Percentiles rank a stretch among this genome's conserved stretches.
Evolutionary conservation across 2,797 vertebrate species (phyloP).

Genomic region (Myiothlypis chrysogaster): DNA sequence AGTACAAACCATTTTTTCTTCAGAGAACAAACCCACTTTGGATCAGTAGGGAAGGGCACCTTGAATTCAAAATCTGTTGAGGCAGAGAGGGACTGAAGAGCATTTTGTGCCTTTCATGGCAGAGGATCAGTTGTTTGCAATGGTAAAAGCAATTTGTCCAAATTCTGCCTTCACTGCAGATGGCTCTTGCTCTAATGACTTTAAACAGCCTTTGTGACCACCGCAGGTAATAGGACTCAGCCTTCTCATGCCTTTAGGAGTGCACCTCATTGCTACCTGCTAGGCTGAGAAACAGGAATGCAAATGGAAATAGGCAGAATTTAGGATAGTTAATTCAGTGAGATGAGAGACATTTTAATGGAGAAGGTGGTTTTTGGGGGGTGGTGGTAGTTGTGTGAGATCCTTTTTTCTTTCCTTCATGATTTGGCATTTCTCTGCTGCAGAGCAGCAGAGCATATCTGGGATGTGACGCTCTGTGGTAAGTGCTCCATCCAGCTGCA

Average conservation of each 20-base stretch:
- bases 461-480: neutral
- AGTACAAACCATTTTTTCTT: neutral
- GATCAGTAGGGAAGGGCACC: neutral
- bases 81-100: neutral
- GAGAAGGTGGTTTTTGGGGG: neutral
- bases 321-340: neutral
- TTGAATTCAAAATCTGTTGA: neutral
- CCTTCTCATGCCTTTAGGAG: neutral
- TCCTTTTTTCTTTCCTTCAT: neutral
- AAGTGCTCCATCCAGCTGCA: conserved; percentile 33
- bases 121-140: neutral
- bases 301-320: neutral
- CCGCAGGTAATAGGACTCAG: neutral
- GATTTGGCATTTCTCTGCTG: neutral
- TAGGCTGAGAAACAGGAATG: neutral
- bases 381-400: neutral
- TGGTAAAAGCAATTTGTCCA: neutral
- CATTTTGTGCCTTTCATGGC: neutral
- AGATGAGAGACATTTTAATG: neutral
- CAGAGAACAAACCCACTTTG: neutral
- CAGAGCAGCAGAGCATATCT: neutral
- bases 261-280: neutral
- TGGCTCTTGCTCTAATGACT: neutral
- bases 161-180: neutral
- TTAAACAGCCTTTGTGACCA: neutral